Base-by-base conservation (phyloP, 2,797 vertebrate species). In the Crotalus adamanteus region DNA sequence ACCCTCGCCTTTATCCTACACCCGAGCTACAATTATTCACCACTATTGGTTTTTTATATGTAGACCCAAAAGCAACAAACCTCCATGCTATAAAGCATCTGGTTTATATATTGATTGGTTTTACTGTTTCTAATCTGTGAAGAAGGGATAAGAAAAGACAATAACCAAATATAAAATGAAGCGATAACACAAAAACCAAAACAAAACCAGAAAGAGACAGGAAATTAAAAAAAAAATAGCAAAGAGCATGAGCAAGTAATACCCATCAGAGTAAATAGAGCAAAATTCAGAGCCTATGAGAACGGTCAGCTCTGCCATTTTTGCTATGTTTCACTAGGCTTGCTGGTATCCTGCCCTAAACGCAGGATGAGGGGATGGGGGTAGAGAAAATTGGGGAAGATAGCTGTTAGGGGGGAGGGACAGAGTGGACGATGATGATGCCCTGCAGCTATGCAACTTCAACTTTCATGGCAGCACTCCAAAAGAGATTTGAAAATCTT, bases 331-430 rank as follows among this genome's bases (percentile, higher is more conserved):
- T 65, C 63, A 65, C 63, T 65, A n/a, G n/a, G 26, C n/a, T 31
- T 31, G n/a, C 14, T 69, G 65, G 13, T n/a, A 69, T 69, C n/a
- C 31, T 31, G 65, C n/a, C 65, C n/a, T 69, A 6, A 31, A 69
- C 0, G 12, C 12, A 1, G 63, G 28, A 0, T 53, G 51, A 1
- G 4, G 28, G 28, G 47, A 7, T 51, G 6, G n/a, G 13, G n/a
- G 4, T 69, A 69, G 28, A 69, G 63, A n/a, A 69, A 69, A 69
- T n/a, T 69, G 65, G 65, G 65, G 65, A 31, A 69, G 65, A 65
- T 2, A 9, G 61, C 11, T 63, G 26, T 63, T 63, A 1, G 13
- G 2, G 28, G 4, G 61, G 61, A 47, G 61, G 26, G 3, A n/a
- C 63, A 65, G 63, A n/a, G 12, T n/a, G 4, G 63, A n/a, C 5